Base-by-base conservation (phyloP, 2,797 vertebrate species). In the Pipistrellus nathusii region DNA sequence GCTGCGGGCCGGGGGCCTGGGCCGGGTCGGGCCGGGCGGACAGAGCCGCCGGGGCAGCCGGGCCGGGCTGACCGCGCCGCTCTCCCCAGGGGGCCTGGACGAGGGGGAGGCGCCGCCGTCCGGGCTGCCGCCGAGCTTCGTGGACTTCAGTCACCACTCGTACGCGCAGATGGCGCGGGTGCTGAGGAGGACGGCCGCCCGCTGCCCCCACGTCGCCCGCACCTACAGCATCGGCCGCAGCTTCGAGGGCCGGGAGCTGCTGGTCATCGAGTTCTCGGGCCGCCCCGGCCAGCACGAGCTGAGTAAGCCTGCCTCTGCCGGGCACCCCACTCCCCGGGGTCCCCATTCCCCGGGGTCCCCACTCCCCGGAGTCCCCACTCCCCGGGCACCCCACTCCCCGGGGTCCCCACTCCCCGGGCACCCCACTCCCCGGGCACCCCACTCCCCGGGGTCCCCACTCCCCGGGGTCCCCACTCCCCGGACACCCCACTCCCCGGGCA, bases 151-250 rank as follows among this genome's bases (percentile, higher is more conserved):
- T 14, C 99, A 99, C 96, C 99, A 99, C 86, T 98, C 98, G 7
- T 99, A 99, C 8, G 51, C 98, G 30, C 99, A 99, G 98, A 99
- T 99, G 99, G 99, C 98, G 97, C 99, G 97, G 41, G 95, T 98
- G 0, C 95, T 99, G 96, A 99, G 99, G 98, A 99, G 99, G 93
- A 99, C 99, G 0, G 99, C 98, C 0, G 98, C 99, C 83, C 99
- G 98, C 94, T 99, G 99, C 85, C 97, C 99, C 72, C 98, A 99
- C 10, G 98, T 99, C 92, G 98, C 99, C 84, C 98, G 97, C 6
- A 98, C 99, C 12, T 99, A 99, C 98, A 99, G 99, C 97, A 99
- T 99, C 5, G 99, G 99, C 9, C 99, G 99, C 84, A 99, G 99
- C 96, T 99, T 98, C 1, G 99, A 99, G 35, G 99, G 99, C 88